These are phyloP conservation scores for Peucedramus taeniatus DNA, from an alignment of 2,113 vertebrate genomes.

Conservation along the genomic window DNA sequence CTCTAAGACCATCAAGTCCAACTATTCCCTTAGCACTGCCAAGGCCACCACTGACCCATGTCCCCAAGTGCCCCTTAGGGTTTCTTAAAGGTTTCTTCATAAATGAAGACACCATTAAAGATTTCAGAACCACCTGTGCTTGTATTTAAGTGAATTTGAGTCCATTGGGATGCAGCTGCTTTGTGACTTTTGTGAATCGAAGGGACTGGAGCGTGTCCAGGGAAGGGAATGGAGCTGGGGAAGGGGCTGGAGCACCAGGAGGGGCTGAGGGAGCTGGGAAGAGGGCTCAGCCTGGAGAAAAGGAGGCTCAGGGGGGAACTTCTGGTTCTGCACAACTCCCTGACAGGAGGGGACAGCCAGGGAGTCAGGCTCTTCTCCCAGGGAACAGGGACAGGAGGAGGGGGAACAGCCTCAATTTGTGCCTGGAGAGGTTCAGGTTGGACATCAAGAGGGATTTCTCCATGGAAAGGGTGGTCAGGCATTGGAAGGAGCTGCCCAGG, in stretches of 20 bases:
- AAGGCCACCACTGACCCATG: background rate
- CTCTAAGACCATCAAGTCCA: accelerated
- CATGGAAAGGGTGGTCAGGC: background rate
- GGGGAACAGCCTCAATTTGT: accelerated
- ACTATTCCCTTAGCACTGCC: background rate
- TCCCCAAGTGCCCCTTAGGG: background rate
- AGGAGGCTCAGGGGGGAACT: background rate
- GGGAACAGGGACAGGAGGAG: background rate
- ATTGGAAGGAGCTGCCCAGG: background rate
- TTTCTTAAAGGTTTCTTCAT: background rate
- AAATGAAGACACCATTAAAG: background rate
- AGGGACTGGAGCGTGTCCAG: accelerated
- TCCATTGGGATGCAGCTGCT: background rate
- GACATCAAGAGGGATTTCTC: background rate
- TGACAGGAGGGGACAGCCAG: background rate
- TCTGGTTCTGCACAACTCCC: background rate
- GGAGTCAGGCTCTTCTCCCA: accelerated
- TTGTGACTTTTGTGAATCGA: background rate
- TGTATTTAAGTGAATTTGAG: background rate
- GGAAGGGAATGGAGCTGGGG: background rate
- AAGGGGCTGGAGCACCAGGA: background rate
- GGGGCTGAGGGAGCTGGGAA: background rate
- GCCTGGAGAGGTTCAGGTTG: background rate
- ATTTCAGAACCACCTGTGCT: background rate
- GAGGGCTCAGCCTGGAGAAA: background rate